Evolutionary conservation across 2,113 vertebrate genomes (phyloP), one percentile per base, ranked within the genome.

Genomic region (Mystacornis crossleyi): DNA sequence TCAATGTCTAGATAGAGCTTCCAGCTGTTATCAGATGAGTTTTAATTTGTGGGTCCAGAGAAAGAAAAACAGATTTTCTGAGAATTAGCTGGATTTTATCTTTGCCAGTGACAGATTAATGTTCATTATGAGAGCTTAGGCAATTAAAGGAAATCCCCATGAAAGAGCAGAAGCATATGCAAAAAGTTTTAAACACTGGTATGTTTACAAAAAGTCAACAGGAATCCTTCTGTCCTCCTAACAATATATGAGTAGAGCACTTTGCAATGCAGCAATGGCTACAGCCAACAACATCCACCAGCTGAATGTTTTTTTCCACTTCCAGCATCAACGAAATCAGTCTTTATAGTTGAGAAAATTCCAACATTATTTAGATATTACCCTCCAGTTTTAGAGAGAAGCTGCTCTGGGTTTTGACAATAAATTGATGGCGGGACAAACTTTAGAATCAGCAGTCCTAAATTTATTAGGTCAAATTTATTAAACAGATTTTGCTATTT

Each of bases 121-220:
- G 78, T 71, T 93, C 69, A 86, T 94, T 89, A 94, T 73, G 54
- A 94, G 78, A 96, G 81, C 89, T 86, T 60, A 90, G 77, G 67
- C 31, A 89, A 89, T 77, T 86, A 92, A 87, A 78, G 25, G 31
- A 74, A 89, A 87, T 58, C 57, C 71, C 65, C 42, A 75, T 51
- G 21, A 92, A 94, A 88, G 29, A 95, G 31, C 12, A 25, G 48
- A 89, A 80, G 71, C 66, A 90, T 60, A 81, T 18, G 57, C 73
- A 73, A 64, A 66, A 82, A 80, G 89, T 89, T 94, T 91, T 33
- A 69, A 86, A 83, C 20, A 58, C 9, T 54, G 31, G 24, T 40
- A 34, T 67, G 72, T 96, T 94, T 85, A 81, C 38, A 73, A 10
- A 33, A 91, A 90, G 66, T 65, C 61, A 91, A 90, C 21, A 38